Evolutionary conservation across 2,113 vertebrate species (phyloP).

Genomic region (Barnardius zonarius): DNA sequence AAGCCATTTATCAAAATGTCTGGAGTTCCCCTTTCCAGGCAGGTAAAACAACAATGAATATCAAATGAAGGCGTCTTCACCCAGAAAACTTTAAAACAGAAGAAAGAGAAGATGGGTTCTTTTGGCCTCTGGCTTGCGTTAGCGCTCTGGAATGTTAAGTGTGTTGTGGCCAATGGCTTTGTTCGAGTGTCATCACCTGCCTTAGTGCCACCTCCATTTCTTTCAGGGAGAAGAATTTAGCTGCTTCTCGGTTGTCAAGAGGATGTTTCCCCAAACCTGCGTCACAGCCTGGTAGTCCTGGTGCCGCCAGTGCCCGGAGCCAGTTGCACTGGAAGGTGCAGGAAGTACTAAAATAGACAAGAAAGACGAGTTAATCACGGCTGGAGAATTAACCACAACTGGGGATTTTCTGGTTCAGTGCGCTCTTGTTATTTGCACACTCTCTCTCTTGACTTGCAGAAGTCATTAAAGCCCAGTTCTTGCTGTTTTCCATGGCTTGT

Average conservation of each 20-base stretch:
- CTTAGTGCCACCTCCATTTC: background rate
- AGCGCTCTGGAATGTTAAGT: background rate
- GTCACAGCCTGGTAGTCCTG: background rate
- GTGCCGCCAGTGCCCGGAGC: background rate
- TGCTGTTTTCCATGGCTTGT: background rate
- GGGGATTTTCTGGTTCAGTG: conserved; percentile 7
- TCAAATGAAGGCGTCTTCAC: conserved; percentile 30
- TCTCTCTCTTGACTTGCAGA: background rate
- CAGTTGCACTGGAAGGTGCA: background rate
- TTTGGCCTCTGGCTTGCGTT: background rate
- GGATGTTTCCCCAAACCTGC: fast-evolving
- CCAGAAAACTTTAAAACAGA: background rate
- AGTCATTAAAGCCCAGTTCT: background rate
- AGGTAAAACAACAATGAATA: conserved; percentile 3
- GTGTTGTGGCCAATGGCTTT: background rate
- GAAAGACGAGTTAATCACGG: background rate
- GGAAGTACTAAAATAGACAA: background rate
- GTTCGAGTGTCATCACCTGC: background rate
- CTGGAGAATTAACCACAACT: background rate
- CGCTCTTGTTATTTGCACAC: background rate
- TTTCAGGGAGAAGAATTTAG: background rate
- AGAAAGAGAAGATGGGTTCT: background rate
- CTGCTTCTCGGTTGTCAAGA: background rate
- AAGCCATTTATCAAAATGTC: conserved; percentile 29
- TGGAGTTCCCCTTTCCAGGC: background rate